Base-by-base conservation (phyloP, 1,140 invertebrate genomes). In the Drosophila tsacasi region DNA sequence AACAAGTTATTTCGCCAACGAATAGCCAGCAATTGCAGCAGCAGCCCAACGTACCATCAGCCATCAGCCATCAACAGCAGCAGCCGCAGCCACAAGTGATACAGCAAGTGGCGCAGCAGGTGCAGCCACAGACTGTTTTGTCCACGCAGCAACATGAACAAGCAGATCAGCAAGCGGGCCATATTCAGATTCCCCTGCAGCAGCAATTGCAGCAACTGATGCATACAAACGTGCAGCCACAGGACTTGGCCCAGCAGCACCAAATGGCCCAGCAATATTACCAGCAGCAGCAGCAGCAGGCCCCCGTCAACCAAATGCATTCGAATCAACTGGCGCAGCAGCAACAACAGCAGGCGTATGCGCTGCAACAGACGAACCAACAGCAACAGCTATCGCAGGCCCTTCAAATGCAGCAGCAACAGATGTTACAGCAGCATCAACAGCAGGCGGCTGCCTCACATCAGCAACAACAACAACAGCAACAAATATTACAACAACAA, bases 61-160 rank as follows among this genome's bases (percentile, higher is more conserved):
- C 47, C 44, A 58, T 40, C 15, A 81, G 52, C 21, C 66, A 77
- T 32, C 72, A 81, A 39, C 80, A 78, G 37, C 54, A 89, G 40
- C 85, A 68, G 44, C 58, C 69, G 50, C 65, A 78, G 42, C 54
- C 19, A 15, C 66, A 76, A 63, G 49, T 58, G 8, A 25, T 75
- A 15, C 66, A 84, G 40, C 40, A 62, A 17, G 37, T 83, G 35
- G 27, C 75, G 9, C 81, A 82, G 54, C 84, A 81, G 46, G 73
- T 86, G 40, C 62, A 57, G 12, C 57, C 61, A 7, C 75, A 68
- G 46, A 27, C 54, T 2, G 66, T 78, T 3, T 35, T 71, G 46
- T 57, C 73, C 25, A 63, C 54, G 19, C 94, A 95, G 61, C 94
- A 90, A 27, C 86, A 82, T n/a, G 79, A 86, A 39, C 93, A 91